Evolutionary conservation across 64 coral and sea anemone genomes (phyloP).

Genomic region (Montipora efflorescens): DNA sequence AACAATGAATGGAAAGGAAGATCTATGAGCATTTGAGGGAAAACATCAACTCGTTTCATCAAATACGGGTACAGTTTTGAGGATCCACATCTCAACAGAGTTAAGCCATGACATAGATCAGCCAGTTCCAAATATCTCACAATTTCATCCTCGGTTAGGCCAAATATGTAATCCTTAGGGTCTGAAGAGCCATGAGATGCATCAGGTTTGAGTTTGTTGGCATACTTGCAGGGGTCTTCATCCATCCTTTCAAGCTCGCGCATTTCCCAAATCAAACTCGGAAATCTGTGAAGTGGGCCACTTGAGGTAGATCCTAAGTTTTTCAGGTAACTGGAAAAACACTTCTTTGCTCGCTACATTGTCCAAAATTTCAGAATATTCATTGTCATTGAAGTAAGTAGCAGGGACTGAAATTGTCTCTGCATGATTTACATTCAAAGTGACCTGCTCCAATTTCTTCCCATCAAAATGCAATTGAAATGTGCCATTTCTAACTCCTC

Average conservation of each 20-base stretch:
- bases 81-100: constrained; percentile 24
- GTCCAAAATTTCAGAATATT: constrained; percentile 42
- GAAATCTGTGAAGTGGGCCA: constrained; percentile 47
- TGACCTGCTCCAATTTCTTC: constrained; percentile 60
- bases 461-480: constrained; percentile 59
- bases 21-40: constrained; percentile 28
- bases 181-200: constrained; percentile 17
- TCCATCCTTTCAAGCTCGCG: constrained; percentile 57
- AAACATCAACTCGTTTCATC: constrained; percentile 61
- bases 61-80: constrained; percentile 31
- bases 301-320: constrained; percentile 29
- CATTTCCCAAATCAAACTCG: constrained; percentile 50
- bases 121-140: constrained; percentile 43
- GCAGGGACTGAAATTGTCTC: constrained; percentile 67
- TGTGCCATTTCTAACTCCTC: constrained; percentile 54
- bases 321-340: constrained; percentile 18
- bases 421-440: constrained; percentile 49
- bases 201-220: constrained; percentile 51
- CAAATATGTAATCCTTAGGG: constrained; percentile 37
- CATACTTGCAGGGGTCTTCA: constrained; percentile 56
- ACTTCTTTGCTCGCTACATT: constrained; percentile 49
- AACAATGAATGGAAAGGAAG: constrained; percentile 56
- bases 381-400: constrained; percentile 27
- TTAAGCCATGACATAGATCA: constrained; percentile 52
- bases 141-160: neutral